Percentiles rank a stretch among this genome's conserved stretches.
phyloP scores from a whole-genome alignment of 2,113 vertebrate genomes.

The Ceyx margarethae region DNA sequence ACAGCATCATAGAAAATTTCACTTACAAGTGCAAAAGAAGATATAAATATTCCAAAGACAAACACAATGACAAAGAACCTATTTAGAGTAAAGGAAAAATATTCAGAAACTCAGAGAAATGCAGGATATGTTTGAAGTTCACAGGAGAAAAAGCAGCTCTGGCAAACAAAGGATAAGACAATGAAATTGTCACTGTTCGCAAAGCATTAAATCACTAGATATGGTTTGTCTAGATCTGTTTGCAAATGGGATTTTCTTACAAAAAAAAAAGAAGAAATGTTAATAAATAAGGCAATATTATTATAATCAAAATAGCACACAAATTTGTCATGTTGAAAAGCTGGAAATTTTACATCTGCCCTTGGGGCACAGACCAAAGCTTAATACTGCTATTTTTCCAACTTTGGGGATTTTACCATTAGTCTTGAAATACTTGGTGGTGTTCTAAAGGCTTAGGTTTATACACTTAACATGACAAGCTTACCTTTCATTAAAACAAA shows the following conservation, averaged over 20 bases:
- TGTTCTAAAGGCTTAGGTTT: neutral
- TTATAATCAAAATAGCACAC: neutral
- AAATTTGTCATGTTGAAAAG: neutral
- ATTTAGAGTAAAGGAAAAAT: neutral
- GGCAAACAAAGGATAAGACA: neutral
- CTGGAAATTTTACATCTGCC: neutral
- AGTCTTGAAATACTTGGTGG: neutral
- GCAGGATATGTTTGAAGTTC: neutral
- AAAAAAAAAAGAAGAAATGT: neutral
- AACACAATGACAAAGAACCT: neutral
- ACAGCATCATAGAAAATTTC: neutral
- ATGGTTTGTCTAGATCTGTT: neutral
- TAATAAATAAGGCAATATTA: too few species aligned
- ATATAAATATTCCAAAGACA: neutral
- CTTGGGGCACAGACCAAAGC: neutral
- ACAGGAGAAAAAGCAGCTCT: neutral
- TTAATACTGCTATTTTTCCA: neutral
- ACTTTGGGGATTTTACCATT: neutral
- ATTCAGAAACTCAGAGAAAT: neutral
- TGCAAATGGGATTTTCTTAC: neutral
- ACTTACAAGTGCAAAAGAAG: neutral
- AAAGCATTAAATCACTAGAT: neutral
- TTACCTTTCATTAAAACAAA: conserved; percentile 21
- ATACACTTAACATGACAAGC: neutral
- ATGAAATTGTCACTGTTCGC: neutral